Percentiles rank a stretch among this genome's conserved stretches.
phyloP scores from a whole-genome alignment of 2,888 invertebrate genomes.

The Furcula furcula region DNA sequence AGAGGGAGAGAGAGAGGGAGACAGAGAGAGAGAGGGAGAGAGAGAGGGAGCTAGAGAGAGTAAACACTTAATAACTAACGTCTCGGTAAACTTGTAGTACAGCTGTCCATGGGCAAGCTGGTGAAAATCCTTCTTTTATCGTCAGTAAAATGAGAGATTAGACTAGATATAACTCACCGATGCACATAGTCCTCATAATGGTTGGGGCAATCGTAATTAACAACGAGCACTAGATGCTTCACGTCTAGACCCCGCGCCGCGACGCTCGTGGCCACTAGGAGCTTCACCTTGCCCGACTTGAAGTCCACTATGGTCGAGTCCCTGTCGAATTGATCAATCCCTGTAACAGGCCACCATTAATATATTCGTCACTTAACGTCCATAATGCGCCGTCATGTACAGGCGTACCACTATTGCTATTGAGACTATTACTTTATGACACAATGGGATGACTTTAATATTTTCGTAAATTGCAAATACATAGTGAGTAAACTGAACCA shows the following conservation, averaged over 20 bases:
- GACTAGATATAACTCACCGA: constrained; percentile 63
- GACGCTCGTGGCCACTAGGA: constrained; percentile 98
- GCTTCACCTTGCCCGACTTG: constrained; percentile 95
- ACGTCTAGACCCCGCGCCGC: constrained; percentile 99
- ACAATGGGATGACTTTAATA: no score
- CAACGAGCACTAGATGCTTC: constrained; percentile 97
- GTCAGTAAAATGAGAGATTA: no score
- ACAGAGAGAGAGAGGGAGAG: no score
- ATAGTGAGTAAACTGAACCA: no score
- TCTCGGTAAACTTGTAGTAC: no score
- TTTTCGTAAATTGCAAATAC: no score
- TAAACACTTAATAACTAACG: no score
- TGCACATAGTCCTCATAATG: constrained; percentile 99
- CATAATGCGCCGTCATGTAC: constrained; percentile 23
- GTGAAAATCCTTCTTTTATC: no score
- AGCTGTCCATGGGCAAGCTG: no score
- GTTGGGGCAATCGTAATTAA: constrained; percentile 99
- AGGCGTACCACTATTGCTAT: constrained; percentile 26
- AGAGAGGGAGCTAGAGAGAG: no score
- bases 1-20: no score
- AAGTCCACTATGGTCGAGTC: constrained; percentile 99
- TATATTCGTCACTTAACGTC: constrained; percentile 52
- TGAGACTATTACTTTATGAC: no score
- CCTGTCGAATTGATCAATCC: constrained; percentile 99
- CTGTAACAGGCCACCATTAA: constrained; percentile 77